Percentiles rank a stretch among this genome's conserved stretches.
phyloP scores from a whole-genome alignment of 2,797 vertebrate genomes.

The Halcyon leucocephala region DNA sequence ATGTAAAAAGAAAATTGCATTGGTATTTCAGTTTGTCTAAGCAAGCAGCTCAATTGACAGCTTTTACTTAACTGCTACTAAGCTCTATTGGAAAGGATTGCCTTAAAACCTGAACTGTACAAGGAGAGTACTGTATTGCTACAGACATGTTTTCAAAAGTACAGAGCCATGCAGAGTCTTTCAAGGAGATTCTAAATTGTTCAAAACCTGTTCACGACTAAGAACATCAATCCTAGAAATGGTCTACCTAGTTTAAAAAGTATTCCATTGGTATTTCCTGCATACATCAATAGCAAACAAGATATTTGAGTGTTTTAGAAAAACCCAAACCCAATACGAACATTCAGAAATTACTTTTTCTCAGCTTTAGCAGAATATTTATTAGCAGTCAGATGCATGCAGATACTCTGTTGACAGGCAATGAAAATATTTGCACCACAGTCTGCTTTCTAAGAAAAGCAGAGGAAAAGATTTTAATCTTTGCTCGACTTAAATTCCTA shows the following conservation, averaged over 20 bases:
- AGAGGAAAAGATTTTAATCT: neutral
- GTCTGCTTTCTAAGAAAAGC: neutral
- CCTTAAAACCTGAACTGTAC: neutral
- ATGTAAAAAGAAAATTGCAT: neutral
- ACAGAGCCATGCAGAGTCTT: neutral
- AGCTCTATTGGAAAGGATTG: neutral
- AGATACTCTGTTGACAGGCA: neutral
- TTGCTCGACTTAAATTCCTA: neutral
- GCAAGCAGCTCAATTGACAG: neutral
- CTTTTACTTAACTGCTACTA: neutral
- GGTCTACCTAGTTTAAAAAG: neutral
- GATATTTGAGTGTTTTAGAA: neutral
- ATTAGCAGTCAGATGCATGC: neutral
- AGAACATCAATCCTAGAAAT: neutral
- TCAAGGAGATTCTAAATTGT: neutral
- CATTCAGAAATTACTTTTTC: neutral
- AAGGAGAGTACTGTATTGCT: neutral
- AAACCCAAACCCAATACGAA: neutral
- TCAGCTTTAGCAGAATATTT: neutral
- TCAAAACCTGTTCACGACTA: neutral
- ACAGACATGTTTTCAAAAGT: fast-evolving
- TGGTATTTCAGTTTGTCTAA: neutral
- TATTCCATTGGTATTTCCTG: neutral
- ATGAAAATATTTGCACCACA: neutral
- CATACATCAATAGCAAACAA: neutral